These are phyloP conservation scores for Trichacis sp. DNA, from an alignment of 2,888 invertebrate species.

Conservation along the genomic window DNA sequence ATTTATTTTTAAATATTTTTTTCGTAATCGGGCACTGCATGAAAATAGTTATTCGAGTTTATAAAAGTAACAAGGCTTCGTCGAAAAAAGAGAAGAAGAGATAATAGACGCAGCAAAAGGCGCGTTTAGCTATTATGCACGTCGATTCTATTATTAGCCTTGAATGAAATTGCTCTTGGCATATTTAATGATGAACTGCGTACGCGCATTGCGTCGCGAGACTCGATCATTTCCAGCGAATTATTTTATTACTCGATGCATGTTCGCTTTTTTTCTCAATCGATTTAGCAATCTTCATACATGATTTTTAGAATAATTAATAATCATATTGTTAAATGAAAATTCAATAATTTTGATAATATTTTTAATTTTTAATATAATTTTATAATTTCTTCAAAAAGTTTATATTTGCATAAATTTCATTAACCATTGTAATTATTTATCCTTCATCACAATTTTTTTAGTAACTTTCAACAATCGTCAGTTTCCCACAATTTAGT, in stretches of 20 bases:
- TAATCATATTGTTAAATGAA: too few species aligned
- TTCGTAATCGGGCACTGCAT: background rate
- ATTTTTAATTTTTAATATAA: too few species aligned
- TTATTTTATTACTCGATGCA: background rate
- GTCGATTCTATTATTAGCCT: conserved; percentile 1
- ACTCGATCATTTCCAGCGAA: background rate
- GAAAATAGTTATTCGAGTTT: background rate
- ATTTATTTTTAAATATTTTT: too few species aligned
- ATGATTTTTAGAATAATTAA: too few species aligned
- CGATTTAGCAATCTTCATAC: too few species aligned
- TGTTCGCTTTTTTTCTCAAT: background rate
- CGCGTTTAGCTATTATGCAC: background rate
- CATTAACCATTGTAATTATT: too few species aligned
- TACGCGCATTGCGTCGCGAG: background rate
- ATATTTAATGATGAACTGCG: conserved; percentile 1
- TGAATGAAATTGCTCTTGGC: conserved; percentile 4
- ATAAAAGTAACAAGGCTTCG: background rate
- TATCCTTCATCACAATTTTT: too few species aligned
- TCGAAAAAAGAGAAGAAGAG: conserved; percentile 9
- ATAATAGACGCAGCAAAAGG: conserved; percentile 8
- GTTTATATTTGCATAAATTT: too few species aligned
- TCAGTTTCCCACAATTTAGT: too few species aligned
- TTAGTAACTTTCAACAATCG: too few species aligned
- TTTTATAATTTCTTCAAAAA: too few species aligned
- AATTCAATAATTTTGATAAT: too few species aligned